Evolutionary conservation across 1,140 invertebrate species (phyloP).

Genomic region (Paraescarpia echinospica): DNA sequence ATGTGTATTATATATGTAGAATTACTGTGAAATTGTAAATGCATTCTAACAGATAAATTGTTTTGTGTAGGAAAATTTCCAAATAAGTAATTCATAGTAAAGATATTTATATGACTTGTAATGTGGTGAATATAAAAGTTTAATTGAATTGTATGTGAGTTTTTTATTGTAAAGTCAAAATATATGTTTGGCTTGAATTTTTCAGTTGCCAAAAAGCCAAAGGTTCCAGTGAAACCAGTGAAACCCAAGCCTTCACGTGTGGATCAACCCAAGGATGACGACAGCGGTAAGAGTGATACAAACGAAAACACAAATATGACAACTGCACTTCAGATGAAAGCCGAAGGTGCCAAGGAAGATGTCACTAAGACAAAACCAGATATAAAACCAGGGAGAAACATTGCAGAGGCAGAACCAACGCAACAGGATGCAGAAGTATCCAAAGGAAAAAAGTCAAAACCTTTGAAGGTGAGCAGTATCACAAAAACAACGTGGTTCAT

Average conservation of each 20-base stretch:
- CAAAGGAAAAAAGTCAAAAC: not conserved
- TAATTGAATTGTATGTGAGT: too few relatives aligned
- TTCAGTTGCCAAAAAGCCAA: not conserved
- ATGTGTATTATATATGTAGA: too few relatives aligned
- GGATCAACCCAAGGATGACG: not conserved
- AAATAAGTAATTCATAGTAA: too few relatives aligned
- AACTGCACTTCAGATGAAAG: not conserved
- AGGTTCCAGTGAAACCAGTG: not conserved
- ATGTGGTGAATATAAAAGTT: too few relatives aligned
- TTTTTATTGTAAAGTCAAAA: too few relatives aligned
- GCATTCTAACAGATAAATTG: too few relatives aligned
- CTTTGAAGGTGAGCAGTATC: not conserved
- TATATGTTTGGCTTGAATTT: not conserved
- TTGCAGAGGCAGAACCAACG: not conserved
- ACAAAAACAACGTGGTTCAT: not conserved
- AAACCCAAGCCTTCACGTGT: not conserved
- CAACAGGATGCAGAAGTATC: not conserved
- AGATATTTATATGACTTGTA: too few relatives aligned
- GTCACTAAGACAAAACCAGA: not conserved
- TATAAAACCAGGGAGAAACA: not conserved
- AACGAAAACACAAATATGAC: not conserved
- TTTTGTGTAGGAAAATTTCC: too few relatives aligned
- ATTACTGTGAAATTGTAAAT: too few relatives aligned
- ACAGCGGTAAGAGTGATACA: not conserved
- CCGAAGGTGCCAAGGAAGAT: not conserved